These are phyloP conservation scores for Eupeodes latifasciatus DNA, from an alignment of 2,888 invertebrate species.

Conservation along the genomic window DNA sequence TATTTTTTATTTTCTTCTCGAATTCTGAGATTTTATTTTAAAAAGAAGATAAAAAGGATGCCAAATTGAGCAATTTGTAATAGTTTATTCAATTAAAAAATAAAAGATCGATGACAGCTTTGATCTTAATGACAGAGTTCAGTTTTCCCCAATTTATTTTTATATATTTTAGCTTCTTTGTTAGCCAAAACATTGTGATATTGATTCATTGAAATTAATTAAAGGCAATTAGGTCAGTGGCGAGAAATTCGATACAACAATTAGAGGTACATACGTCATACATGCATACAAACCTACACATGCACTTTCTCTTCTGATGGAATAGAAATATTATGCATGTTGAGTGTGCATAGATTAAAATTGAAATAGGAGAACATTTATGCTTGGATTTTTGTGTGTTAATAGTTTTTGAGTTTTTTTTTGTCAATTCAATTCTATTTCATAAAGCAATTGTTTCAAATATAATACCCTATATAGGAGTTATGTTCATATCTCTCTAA, in stretches of 20 bases:
- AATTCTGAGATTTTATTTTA: neutral
- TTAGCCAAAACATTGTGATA: neutral
- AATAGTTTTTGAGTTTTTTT: too few relatives aligned
- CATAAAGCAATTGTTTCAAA: too few relatives aligned
- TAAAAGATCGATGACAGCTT: conserved; percentile 10
- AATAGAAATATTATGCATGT: too few relatives aligned
- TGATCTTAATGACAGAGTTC: neutral
- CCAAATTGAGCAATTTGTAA: neutral
- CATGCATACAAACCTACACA: neutral
- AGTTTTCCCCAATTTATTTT: conserved; percentile 10
- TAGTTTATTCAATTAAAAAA: neutral
- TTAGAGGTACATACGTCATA: neutral
- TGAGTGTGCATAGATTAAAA: too few relatives aligned
- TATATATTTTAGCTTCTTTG: neutral
- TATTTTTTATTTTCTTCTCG: neutral
- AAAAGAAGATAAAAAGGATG: neutral
- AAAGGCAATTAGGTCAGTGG: neutral
- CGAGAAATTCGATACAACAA: neutral
- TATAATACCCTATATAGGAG: too few relatives aligned
- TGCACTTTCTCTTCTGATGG: too few relatives aligned
- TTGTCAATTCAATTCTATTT: too few relatives aligned
- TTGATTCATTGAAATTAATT: conserved; percentile 20
- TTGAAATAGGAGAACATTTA: too few relatives aligned
- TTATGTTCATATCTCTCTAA: too few relatives aligned
- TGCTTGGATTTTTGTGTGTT: too few relatives aligned